Evolutionary conservation across 2,888 invertebrate genomes (phyloP).

Genomic region (Cancer borealis): DNA sequence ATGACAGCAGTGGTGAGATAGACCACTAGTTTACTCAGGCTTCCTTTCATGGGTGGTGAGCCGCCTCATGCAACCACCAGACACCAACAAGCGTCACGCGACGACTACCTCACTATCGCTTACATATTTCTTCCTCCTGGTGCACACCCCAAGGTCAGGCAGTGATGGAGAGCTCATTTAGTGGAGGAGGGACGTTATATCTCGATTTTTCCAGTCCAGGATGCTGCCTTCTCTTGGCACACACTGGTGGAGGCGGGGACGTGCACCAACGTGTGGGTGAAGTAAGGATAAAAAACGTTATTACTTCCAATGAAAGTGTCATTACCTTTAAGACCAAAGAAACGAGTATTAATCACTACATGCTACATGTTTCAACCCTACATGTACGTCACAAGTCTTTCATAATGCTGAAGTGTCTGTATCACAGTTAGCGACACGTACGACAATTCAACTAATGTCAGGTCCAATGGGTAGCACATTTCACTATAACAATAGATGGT

Average conservation of each 20-base stretch:
- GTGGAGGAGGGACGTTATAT: not conserved
- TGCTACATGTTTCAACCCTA: too few species aligned
- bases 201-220: not conserved
- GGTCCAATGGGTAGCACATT: not conserved
- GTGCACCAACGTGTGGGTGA: too few species aligned
- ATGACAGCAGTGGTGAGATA: not conserved
- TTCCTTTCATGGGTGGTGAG: not conserved
- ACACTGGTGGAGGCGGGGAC: not conserved
- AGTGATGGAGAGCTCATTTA: not conserved
- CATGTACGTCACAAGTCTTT: too few species aligned
- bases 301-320: too few species aligned
- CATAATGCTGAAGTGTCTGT: not conserved
- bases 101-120: not conserved
- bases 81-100: not conserved
- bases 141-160: not conserved
- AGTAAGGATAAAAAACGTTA: too few species aligned
- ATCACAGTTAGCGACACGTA: not conserved
- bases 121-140: not conserved
- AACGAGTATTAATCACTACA: too few species aligned
- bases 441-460: not conserved
- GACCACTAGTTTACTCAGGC: not conserved
- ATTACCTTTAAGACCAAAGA: too few species aligned
- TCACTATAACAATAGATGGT: too few species aligned
- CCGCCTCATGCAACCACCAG: not conserved
- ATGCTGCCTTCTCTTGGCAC: not conserved